Conservation (phyloP, 2,888 invertebrate genomes). For the Anaspis maculata region DNA sequence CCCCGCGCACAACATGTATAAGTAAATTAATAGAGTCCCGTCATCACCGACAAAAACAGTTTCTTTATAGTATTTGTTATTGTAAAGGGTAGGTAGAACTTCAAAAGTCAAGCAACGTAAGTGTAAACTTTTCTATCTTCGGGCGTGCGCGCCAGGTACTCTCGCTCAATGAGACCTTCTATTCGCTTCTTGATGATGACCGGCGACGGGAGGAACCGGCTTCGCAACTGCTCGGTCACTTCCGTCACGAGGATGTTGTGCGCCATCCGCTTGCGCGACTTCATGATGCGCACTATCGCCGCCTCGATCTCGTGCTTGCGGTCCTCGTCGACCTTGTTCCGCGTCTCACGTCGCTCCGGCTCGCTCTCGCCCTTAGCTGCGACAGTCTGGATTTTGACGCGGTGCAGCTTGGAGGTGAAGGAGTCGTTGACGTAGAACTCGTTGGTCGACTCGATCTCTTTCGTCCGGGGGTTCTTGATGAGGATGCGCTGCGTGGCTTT, state of each 20-base stretch:
- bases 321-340: slow-evolving; percentile 92
- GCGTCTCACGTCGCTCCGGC: slow-evolving; percentile 96
- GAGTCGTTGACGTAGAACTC: slow-evolving; percentile 95
- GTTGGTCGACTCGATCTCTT: slow-evolving; percentile 91
- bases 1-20: too few relatives aligned
- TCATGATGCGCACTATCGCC: slow-evolving; percentile 98
- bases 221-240: slow-evolving; percentile 94
- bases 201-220: slow-evolving; percentile 95
- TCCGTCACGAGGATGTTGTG: slow-evolving; percentile 93
- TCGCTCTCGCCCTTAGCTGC: slow-evolving; percentile 96
- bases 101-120: slow-evolving; percentile 73
- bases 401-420: slow-evolving; percentile 94
- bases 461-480: slow-evolving; percentile 90
- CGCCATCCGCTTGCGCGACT: slow-evolving; percentile 90
- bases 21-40: too few relatives aligned
- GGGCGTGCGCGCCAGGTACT: slow-evolving; percentile 94
- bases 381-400: slow-evolving; percentile 90
- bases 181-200: slow-evolving; percentile 98
- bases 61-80: too few relatives aligned
- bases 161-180: slow-evolving; percentile 97
- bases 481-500: slow-evolving; percentile 93
- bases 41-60: too few relatives aligned
- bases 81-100: too few relatives aligned
- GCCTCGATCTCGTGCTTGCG: slow-evolving; percentile 99
- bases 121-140: slow-evolving; percentile 96